These are phyloP conservation scores for Vidua chalybeata DNA, from an alignment of 2,113 vertebrate genomes.

Conservation along the genomic window DNA sequence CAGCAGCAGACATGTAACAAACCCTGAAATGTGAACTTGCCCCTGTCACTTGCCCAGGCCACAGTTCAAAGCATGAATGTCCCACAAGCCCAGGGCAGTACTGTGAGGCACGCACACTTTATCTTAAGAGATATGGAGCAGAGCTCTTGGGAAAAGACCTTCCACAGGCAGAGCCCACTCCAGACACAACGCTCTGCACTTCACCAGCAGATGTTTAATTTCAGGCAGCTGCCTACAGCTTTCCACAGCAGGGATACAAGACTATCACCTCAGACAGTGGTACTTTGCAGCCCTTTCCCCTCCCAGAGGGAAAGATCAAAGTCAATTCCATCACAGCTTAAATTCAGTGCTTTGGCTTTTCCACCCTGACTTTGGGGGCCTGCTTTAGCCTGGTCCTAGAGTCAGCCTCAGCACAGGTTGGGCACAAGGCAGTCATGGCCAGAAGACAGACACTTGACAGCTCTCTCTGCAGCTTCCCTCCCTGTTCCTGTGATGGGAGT, in stretches of 20 bases:
- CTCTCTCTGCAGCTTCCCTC: not conserved
- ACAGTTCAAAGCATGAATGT: not conserved
- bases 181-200: accelerated
- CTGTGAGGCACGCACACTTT: accelerated
- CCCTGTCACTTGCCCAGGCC: not conserved
- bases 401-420: not conserved
- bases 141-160: not conserved
- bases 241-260: not conserved
- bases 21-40: not conserved
- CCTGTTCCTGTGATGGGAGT: not conserved
- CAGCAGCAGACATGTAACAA: not conserved
- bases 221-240: accelerated
- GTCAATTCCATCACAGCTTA: not conserved
- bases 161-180: not conserved
- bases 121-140: accelerated
- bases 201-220: accelerated
- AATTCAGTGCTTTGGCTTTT: not conserved
- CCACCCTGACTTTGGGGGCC: not conserved
- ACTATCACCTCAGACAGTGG: accelerated
- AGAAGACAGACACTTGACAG: not conserved
- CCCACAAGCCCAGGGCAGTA: not conserved
- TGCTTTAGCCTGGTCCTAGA: not conserved
- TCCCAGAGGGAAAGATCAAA: not conserved
- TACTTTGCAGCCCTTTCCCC: not conserved
- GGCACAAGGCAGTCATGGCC: accelerated